Percentiles rank a stretch among this genome's conserved stretches.
Evolutionary conservation across 2,888 invertebrate genomes (phyloP).

Genomic region (Gastracanthus pulcherrimus): DNA sequence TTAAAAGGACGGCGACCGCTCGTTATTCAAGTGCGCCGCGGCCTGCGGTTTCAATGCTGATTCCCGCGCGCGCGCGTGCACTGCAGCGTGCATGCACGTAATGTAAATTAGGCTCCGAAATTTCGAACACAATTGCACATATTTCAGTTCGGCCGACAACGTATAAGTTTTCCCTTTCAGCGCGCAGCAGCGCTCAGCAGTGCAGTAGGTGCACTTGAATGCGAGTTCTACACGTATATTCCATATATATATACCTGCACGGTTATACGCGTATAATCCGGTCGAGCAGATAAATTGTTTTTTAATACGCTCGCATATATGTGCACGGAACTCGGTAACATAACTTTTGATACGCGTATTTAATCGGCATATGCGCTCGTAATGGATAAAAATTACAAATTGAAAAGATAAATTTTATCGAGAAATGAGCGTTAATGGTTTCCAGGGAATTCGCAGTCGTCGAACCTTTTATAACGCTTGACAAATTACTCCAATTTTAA

Average conservation of each 20-base stretch:
- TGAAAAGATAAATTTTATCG: conserved; percentile 28
- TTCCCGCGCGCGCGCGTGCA: no score
- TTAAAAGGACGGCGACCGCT: not conserved
- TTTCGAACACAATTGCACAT: conserved; percentile 42
- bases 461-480: not conserved
- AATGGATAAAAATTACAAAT: conserved; percentile 28
- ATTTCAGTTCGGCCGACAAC: conserved; percentile 26
- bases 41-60: no score
- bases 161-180: not conserved
- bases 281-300: conserved; percentile 26
- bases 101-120: conserved; percentile 38
- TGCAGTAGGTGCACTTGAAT: no score
- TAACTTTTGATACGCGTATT: not conserved
- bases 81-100: not conserved
- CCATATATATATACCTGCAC: no score
- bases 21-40: no score
- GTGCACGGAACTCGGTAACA: not conserved
- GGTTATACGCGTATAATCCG: not conserved
- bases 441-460: not conserved
- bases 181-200: no score
- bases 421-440: conserved; percentile 22
- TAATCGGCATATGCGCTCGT: not conserved
- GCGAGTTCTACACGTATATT: no score
- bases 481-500: conserved; percentile 33
- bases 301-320: conserved; percentile 21